Conservation (phyloP, 1,140 invertebrate genomes). For the Mylabris phalerata region DNA sequence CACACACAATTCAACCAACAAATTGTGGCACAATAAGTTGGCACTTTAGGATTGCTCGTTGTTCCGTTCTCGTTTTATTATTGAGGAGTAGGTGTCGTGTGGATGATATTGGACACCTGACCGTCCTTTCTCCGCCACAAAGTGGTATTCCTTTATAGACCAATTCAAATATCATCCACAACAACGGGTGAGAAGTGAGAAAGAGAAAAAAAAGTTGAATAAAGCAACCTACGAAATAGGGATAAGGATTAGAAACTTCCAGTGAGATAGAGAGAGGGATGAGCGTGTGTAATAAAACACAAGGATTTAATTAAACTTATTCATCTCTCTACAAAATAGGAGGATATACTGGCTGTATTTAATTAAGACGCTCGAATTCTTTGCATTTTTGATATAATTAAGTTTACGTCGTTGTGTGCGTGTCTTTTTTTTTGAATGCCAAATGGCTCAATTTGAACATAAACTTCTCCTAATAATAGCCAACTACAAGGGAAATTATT, state of each 20-base stretch:
- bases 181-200: background rate
- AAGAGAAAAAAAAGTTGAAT: too few relatives aligned
- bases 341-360: slow-evolving; percentile 40
- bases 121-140: slow-evolving; percentile 7
- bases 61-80: slow-evolving; percentile 12
- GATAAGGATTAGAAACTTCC: too few relatives aligned
- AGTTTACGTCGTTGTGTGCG: slow-evolving; percentile 28
- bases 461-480: too few relatives aligned
- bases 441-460: slow-evolving; percentile 37
- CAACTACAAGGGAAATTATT: too few relatives aligned
- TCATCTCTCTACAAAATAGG: slow-evolving; percentile 41
- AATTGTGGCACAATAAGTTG: slow-evolving; percentile 29
- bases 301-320: slow-evolving; percentile 45
- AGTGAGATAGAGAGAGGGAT: too few relatives aligned
- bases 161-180: background rate
- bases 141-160: background rate
- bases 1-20: slow-evolving; percentile 16
- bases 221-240: too few relatives aligned
- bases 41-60: slow-evolving; percentile 25
- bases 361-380: slow-evolving; percentile 44
- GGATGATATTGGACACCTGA: slow-evolving; percentile 30
- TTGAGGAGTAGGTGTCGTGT: slow-evolving; percentile 23
- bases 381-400: slow-evolving; percentile 44
- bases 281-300: slow-evolving; percentile 37
- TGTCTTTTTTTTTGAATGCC: slow-evolving; percentile 25